These are phyloP conservation scores for Synanthedon formicaeformis DNA, from an alignment of 2,888 invertebrate species.

Conservation along the genomic window DNA sequence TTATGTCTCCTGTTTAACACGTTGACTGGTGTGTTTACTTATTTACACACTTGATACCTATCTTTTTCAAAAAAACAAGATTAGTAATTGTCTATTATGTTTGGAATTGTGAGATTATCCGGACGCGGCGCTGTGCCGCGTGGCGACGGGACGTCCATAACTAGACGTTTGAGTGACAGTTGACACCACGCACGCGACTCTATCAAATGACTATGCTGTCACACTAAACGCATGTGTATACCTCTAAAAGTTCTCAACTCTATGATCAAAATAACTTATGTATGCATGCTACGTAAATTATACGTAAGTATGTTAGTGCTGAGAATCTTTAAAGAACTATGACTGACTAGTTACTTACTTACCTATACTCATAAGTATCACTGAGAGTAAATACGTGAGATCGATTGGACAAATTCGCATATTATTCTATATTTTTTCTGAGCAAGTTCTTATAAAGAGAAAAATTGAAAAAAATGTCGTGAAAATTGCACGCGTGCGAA, in stretches of 20 bases:
- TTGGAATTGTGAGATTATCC: conserved; percentile 41
- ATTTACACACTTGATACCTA: not conserved
- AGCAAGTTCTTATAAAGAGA: too few species aligned
- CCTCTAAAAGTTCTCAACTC: not conserved
- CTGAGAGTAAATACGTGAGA: too few species aligned
- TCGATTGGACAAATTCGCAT: too few species aligned
- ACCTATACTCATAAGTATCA: too few species aligned
- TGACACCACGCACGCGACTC: conserved; percentile 29
- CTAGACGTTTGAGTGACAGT: conserved; percentile 46
- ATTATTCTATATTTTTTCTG: too few species aligned
- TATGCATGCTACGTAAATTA: not conserved
- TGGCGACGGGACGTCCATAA: conserved; percentile 40
- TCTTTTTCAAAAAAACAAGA: too few species aligned
- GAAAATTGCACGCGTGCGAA: too few species aligned
- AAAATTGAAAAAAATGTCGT: too few species aligned
- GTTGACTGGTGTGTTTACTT: not conserved
- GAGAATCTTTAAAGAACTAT: too few species aligned
- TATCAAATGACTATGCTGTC: not conserved
- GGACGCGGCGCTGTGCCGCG: conserved; percentile 21
- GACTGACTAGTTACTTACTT: too few species aligned
- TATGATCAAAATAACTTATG: not conserved
- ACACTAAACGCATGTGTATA: not conserved
- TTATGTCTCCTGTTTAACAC: not conserved
- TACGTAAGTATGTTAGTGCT: too few species aligned
- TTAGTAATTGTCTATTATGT: conserved; percentile 31